Base-by-base conservation (phyloP, 2,888 invertebrate genomes). In the Panzeria rudis region DNA sequence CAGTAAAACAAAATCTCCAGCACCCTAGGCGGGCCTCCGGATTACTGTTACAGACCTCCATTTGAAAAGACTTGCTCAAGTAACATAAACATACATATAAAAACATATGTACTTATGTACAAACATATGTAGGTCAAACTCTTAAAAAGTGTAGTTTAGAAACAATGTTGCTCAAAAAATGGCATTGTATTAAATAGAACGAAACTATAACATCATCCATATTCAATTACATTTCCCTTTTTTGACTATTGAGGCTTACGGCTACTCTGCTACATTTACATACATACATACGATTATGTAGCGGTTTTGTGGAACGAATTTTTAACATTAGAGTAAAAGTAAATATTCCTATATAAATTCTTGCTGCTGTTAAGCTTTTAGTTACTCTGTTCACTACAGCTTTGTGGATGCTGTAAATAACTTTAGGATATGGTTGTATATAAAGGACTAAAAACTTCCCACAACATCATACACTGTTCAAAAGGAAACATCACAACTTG, bases 401-500 rank as follows among this genome's bases (percentile, higher is more conserved):
- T 68, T 23, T 47, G 23, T 59, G 64, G 64, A 76, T 17, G 17
- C 11, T 62, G 3, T 38, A 9, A 20, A 20, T 35, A 47, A 20
- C 17, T 15, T 32, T 50, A 15, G 8, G 17, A 32, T 15, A 52
- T 17, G n/a, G 20, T 29, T 0, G 4, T n/a, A 4, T 8, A 41
- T 54, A 25, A 64, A 64, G 3, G 20, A 64, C 29, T 8, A 15
- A 44, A 76, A 41, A 41, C 8, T 32, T n/a, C 25, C 15, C 20
- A 52, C n/a, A 50, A 50, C 15, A 35, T 7, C 11, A n/a, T 15
- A n/a, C 6, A n/a, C 3, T 5, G 17, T 7, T 4, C 9, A 9
- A 47, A 47, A 4, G 15, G 17, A 47, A 47, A 50, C 4, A 52
- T 0, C 3, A n/a, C 8, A 44, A 47, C 7, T 32, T 9, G 7